Conservation (phyloP, 92 coral and sea anemone species). For the Epizoanthus stellaris region DNA sequence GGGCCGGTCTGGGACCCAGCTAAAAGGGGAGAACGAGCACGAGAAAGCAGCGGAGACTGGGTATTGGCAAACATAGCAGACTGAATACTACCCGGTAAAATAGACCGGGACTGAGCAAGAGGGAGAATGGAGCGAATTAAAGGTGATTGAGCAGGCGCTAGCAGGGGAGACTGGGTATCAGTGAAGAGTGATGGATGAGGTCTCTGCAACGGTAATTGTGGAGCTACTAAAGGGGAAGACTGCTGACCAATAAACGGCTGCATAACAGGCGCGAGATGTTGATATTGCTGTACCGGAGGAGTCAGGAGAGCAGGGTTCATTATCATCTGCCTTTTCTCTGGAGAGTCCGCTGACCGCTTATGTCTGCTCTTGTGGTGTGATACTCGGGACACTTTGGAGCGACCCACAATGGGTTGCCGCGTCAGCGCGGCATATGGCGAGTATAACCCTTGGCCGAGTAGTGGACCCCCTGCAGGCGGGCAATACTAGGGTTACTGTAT, state of each 20-base stretch:
- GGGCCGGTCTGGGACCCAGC: slow-evolving; percentile 34
- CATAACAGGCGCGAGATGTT: not conserved
- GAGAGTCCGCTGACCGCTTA: slow-evolving; percentile 28
- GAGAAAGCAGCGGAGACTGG: slow-evolving; percentile 27
- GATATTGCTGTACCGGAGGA: slow-evolving; percentile 40
- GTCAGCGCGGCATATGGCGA: slow-evolving; percentile 3
- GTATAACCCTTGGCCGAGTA: slow-evolving; percentile 8
- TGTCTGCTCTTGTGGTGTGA: slow-evolving; percentile 12
- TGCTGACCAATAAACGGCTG: slow-evolving; percentile 39
- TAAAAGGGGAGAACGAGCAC: not conserved
- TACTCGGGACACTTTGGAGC: slow-evolving; percentile 26
- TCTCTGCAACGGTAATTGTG: slow-evolving; percentile 50
- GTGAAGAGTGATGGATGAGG: slow-evolving; percentile 35
- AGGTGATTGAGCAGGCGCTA: slow-evolving; percentile 19
- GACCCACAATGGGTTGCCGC: slow-evolving; percentile 26
- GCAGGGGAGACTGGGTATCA: slow-evolving; percentile 26
- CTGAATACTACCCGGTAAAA: slow-evolving; percentile 3
- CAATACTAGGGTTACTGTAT: not conserved
- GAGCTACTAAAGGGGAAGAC: slow-evolving; percentile 22
- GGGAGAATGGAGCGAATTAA: slow-evolving; percentile 29
- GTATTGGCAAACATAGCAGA: not conserved
- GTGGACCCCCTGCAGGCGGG: slow-evolving; percentile 9
- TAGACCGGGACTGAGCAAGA: slow-evolving; percentile 36
- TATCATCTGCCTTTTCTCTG: slow-evolving; percentile 7
- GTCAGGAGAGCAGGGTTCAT: slow-evolving; percentile 8